These are phyloP conservation scores for Drosophila littoralis DNA, from an alignment of 1,140 invertebrate genomes.

Conservation along the genomic window DNA sequence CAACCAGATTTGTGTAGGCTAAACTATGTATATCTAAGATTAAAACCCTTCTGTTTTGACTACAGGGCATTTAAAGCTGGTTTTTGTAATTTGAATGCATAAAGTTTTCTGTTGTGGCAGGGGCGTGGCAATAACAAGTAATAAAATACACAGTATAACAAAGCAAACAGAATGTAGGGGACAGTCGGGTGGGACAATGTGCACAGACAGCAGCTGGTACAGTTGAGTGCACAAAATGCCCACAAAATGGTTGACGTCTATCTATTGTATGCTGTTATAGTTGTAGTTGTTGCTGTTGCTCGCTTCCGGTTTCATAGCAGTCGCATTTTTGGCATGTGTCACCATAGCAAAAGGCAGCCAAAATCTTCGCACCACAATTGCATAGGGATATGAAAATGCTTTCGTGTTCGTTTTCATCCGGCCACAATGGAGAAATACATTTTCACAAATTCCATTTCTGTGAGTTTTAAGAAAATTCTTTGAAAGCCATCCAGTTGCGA, in stretches of 20 bases:
- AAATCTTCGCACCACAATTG: conserved; percentile 42
- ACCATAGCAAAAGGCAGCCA: conserved; percentile 53
- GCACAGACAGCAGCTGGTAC: conserved; percentile 46
- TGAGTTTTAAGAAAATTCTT: conserved; percentile 32
- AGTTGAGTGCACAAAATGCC: conserved; percentile 64
- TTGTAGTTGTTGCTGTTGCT: conserved; percentile 21
- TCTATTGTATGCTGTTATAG: conserved; percentile 27
- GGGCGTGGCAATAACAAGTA: conserved; percentile 69
- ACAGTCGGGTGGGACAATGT: conserved; percentile 23
- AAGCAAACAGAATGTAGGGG: conserved; percentile 38
- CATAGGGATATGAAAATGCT: conserved; percentile 23
- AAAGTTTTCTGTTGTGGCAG: conserved; percentile 44
- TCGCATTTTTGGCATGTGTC: conserved; percentile 72
- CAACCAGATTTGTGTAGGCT: not conserved
- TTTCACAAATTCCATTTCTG: conserved; percentile 47
- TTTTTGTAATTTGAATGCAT: conserved; percentile 60
- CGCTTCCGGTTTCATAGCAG: conserved; percentile 65
- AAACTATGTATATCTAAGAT: not conserved
- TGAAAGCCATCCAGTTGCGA: conserved; percentile 29
- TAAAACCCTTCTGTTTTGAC: not conserved
- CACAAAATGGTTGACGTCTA: conserved; percentile 64
- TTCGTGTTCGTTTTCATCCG: not conserved
- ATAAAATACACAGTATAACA: conserved; percentile 70
- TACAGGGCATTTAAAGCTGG: conserved; percentile 45
- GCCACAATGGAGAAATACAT: conserved; percentile 45